phyloP scores from a whole-genome alignment of 2,888 invertebrate species.

The Eilema caniola region DNA sequence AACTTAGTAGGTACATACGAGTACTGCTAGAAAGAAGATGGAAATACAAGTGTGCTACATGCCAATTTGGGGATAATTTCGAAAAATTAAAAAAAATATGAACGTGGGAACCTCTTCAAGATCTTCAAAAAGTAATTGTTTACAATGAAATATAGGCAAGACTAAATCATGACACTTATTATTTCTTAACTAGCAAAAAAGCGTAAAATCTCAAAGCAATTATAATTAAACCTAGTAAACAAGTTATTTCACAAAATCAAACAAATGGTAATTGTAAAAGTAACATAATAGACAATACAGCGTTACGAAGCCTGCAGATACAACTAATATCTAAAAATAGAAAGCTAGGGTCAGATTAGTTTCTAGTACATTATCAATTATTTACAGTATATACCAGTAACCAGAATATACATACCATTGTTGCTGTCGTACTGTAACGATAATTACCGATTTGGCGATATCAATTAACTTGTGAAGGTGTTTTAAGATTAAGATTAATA shows the following conservation, averaged over 20 bases:
- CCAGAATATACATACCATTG: conserved; percentile 61
- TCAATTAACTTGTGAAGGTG: conserved; percentile 58
- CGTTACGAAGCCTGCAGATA: conserved; percentile 22
- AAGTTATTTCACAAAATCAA: conserved; percentile 16
- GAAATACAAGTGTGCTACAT: neutral
- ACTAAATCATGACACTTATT: conserved; percentile 13
- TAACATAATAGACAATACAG: conserved; percentile 13
- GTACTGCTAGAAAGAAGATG: neutral
- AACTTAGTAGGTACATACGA: neutral
- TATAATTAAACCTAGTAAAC: conserved; percentile 9
- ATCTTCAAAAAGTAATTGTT: neutral
- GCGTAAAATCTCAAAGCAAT: conserved; percentile 16
- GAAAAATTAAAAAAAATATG: neutral
- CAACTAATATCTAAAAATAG: conserved; percentile 48
- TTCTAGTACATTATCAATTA: conserved; percentile 67
- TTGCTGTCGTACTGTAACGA: conserved; percentile 60
- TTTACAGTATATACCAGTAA: conserved; percentile 63
- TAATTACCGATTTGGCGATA: conserved; percentile 63
- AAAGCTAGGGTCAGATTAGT: conserved; percentile 61
- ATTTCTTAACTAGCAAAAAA: conserved; percentile 1
- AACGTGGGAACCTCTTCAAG: conserved; percentile 10
- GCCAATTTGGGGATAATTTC: neutral
- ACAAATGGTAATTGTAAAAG: conserved; percentile 18
- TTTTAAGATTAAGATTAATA: conserved; percentile 56
- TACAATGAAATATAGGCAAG: conserved; percentile 8